Evolutionary conservation across 1,140 invertebrate species (phyloP).

Genomic region (Gonioctena quinquepunctata): DNA sequence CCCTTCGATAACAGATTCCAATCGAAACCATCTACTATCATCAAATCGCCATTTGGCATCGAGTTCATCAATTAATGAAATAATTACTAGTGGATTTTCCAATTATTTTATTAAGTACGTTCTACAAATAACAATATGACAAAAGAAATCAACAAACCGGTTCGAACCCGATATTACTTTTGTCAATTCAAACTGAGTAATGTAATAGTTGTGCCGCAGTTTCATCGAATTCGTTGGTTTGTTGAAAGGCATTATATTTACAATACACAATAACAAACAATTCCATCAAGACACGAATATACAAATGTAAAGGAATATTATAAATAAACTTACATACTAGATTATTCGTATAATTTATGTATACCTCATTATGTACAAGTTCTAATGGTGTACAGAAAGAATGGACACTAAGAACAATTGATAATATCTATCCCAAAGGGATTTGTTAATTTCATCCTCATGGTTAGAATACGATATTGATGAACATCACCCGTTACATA

Average conservation of each 20-base stretch:
- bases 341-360: background rate
- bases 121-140: background rate
- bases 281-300: background rate
- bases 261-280: background rate
- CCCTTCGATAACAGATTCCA: background rate
- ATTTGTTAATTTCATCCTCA: too few species aligned
- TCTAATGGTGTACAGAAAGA: too few species aligned
- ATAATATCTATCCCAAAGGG: too few species aligned
- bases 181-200: background rate
- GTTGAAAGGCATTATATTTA: background rate
- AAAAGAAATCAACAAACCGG: background rate
- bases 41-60: slow-evolving; percentile 47
- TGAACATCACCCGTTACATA: too few species aligned
- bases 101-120: background rate
- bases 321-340: background rate
- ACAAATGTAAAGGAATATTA: background rate
- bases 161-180: background rate
- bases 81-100: background rate
- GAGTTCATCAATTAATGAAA: slow-evolving; percentile 42
- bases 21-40: slow-evolving; percentile 4
- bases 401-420: too few species aligned
- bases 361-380: too few species aligned
- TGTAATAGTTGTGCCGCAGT: too few species aligned
- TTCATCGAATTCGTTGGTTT: background rate
- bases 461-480: too few species aligned